phyloP scores from a whole-genome alignment of 2,888 invertebrate species.

The Scaptomyza caliginosa region DNA sequence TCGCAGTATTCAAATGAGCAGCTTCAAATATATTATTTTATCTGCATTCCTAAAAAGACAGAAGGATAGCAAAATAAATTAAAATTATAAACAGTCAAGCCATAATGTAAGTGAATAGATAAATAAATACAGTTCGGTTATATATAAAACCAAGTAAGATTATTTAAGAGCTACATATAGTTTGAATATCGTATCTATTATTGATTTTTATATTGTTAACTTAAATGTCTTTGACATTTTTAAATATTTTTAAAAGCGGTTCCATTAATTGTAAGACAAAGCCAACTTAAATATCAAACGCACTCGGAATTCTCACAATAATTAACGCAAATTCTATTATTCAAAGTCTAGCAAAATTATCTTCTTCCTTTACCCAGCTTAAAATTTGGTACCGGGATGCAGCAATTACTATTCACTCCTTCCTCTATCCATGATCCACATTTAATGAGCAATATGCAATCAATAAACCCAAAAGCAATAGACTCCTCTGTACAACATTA shows the following conservation, averaged over 20 bases:
- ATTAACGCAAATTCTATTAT: background rate
- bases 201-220: no score
- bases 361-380: background rate
- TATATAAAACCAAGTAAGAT: no score
- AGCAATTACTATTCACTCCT: constrained; percentile 1
- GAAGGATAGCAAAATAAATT: background rate
- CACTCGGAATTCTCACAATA: background rate
- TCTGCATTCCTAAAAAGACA: background rate
- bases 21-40: background rate
- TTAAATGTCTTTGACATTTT: background rate
- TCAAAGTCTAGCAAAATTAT: background rate
- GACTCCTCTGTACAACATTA: background rate
- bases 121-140: no score
- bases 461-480: constrained; percentile 14
- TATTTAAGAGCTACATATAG: no score
- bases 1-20: constrained; percentile 29
- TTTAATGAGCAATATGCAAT: constrained; percentile 31
- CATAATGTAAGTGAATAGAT: no score
- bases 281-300: background rate
- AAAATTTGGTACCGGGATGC: background rate
- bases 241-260: background rate
- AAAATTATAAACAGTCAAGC: background rate
- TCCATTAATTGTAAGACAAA: background rate
- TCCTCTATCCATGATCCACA: background rate
- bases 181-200: no score